Percentiles rank a stretch among this genome's conserved stretches.
Conservation (phyloP, 2,113 vertebrate species). For the Crotalus viridis region DNA sequence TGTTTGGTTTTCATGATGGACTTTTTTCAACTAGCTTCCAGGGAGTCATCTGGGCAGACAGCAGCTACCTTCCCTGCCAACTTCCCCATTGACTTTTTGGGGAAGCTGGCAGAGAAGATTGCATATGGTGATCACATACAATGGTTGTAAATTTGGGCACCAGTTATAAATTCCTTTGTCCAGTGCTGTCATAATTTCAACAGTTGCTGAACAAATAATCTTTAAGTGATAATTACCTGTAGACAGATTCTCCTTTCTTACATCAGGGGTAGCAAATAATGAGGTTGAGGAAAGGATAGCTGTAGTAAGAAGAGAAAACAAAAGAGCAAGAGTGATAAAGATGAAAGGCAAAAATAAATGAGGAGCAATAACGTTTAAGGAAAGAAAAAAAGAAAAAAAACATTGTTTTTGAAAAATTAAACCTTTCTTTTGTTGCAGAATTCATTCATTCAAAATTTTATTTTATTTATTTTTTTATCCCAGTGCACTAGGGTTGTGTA, state of each 20-base stretch:
- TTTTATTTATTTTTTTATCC: neutral
- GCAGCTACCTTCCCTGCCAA: neutral
- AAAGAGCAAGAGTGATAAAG: neutral
- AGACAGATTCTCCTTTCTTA: neutral
- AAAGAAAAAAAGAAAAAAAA: neutral
- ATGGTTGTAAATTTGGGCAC: neutral
- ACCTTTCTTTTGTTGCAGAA: neutral
- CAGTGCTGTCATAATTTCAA: neutral
- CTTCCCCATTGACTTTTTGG: neutral
- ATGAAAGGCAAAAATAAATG: neutral
- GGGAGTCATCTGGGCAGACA: neutral
- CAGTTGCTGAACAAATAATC: neutral
- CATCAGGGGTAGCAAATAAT: neutral
- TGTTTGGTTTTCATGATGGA: neutral
- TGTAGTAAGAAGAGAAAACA: neutral
- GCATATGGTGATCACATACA: neutral
- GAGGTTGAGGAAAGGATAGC: neutral
- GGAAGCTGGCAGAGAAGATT: neutral
- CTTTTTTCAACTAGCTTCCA: neutral
- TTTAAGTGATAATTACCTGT: neutral
- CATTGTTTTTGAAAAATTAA: neutral
- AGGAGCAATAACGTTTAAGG: neutral
- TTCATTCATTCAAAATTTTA: neutral
- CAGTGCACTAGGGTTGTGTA: neutral
- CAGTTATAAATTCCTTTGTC: neutral